Evolutionary conservation across 2,113 vertebrate species (phyloP).

Genomic region (Bombycilla garrulus): DNA sequence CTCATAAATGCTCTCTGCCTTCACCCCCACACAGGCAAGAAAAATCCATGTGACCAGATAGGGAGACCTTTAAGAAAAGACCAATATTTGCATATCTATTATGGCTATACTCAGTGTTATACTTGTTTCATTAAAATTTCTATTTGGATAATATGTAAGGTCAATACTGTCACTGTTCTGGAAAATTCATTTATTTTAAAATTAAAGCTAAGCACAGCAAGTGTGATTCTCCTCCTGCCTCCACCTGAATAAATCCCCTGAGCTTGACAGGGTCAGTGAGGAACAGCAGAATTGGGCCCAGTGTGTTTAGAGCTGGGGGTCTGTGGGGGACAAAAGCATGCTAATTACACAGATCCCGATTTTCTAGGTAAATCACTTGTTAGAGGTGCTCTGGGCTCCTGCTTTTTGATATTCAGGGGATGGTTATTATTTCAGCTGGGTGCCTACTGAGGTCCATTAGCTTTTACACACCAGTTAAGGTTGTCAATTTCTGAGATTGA

Average conservation of each 20-base stretch:
- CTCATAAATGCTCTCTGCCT: slow-evolving; percentile 61
- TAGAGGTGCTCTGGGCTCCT: not conserved
- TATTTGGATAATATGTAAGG: slow-evolving; percentile 84
- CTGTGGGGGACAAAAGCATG: not conserved
- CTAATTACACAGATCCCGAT: slow-evolving; percentile 42
- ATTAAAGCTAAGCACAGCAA: slow-evolving; percentile 74
- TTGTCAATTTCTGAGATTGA: not conserved
- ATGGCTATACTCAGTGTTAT: slow-evolving; percentile 76
- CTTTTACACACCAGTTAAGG: slow-evolving; percentile 29
- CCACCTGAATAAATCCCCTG: slow-evolving; percentile 28
- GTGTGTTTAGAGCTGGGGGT: not conserved
- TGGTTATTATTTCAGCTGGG: slow-evolving; percentile 35
- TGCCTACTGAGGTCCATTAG: slow-evolving; percentile 39
- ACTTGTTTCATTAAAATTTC: slow-evolving; percentile 84
- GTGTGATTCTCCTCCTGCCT: slow-evolving; percentile 52
- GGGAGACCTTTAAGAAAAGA: slow-evolving; percentile 85
- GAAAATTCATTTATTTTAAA: slow-evolving; percentile 82
- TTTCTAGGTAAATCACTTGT: slow-evolving; percentile 9
- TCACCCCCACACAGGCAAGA: slow-evolving; percentile 40
- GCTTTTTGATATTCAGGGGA: not conserved
- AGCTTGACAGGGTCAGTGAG: not conserved
- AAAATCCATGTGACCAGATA: slow-evolving; percentile 73
- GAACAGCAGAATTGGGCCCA: not conserved
- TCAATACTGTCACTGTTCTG: slow-evolving; percentile 82
- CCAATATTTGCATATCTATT: slow-evolving; percentile 87